These are phyloP conservation scores for Siniperca undulata DNA, from an alignment of 2,797 vertebrate species.

Conservation along the genomic window DNA sequence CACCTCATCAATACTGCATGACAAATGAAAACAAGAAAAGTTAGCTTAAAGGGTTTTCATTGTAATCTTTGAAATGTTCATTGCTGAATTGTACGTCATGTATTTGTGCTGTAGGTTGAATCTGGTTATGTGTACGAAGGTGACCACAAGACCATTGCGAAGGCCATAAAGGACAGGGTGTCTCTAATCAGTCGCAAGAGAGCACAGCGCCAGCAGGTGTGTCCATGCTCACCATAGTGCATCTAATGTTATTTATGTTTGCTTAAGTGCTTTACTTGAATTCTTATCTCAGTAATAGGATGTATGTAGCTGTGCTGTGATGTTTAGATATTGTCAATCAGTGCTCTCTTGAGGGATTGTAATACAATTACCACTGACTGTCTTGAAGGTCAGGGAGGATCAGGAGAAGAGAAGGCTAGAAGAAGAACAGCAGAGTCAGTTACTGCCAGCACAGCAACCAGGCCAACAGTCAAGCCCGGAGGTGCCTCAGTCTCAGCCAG, in stretches of 20 bases:
- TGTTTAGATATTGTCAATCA: background rate
- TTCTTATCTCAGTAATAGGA: background rate
- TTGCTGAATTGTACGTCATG: background rate
- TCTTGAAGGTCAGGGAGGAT: conserved; percentile 90
- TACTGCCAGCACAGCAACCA: conserved; percentile 59
- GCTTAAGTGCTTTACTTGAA: background rate
- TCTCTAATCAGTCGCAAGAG: conserved; percentile 96
- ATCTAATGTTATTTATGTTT: background rate
- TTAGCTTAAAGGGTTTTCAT: background rate
- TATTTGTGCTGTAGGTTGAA: conserved; percentile 89
- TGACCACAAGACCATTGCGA: conserved; percentile 99
- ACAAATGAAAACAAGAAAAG: background rate
- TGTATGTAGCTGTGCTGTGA: conserved; percentile 3
- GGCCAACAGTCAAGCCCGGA: conserved; percentile 66
- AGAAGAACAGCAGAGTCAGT: conserved; percentile 85
- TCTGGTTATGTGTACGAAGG: conserved; percentile 98
- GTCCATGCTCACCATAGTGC: background rate
- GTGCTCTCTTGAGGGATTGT: background rate
- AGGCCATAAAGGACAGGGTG: conserved; percentile 98
- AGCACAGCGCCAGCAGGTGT: conserved; percentile 92
- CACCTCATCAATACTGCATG: conserved; percentile 4
- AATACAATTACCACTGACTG: conserved; percentile 17
- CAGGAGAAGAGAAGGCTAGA: conserved; percentile 93
- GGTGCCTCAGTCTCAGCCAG: conserved; percentile 64
- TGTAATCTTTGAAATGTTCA: background rate